These are phyloP conservation scores for Herminia tarsipennalis DNA, from an alignment of 2,888 invertebrate species.

Conservation along the genomic window DNA sequence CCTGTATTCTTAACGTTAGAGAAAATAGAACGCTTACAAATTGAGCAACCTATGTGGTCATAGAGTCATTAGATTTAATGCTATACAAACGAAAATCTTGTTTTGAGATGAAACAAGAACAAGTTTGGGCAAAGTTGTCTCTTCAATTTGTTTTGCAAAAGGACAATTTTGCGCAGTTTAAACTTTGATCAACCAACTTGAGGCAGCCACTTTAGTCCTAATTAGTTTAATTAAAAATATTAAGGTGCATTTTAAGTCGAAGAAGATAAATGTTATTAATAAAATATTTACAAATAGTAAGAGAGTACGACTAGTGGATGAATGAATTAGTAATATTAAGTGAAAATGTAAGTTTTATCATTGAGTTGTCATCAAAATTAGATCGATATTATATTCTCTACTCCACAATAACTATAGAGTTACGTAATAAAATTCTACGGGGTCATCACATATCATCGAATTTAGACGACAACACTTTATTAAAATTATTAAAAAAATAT, in stretches of 20 bases:
- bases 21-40: too few relatives aligned
- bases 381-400: conserved; percentile 1
- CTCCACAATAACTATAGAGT: too few relatives aligned
- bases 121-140: too few relatives aligned
- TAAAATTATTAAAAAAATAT: conserved; percentile 45
- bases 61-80: too few relatives aligned
- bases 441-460: conserved; percentile 15
- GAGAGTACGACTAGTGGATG: conserved; percentile 58
- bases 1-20: too few relatives aligned
- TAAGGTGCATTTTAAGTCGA: conserved; percentile 44
- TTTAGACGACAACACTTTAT: conserved; percentile 28
- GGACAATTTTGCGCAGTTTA: too few relatives aligned
- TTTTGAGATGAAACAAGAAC: too few relatives aligned
- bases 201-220: conserved; percentile 23
- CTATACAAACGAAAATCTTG: too few relatives aligned
- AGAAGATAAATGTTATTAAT: conserved; percentile 50
- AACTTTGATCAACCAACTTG: too few relatives aligned
- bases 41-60: too few relatives aligned
- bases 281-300: conserved; percentile 41
- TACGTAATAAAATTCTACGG: conserved; percentile 9
- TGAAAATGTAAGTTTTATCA: conserved; percentile 36
- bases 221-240: conserved; percentile 38
- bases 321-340: conserved; percentile 45
- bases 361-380: conserved; percentile 17
- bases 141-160: too few relatives aligned